These are phyloP conservation scores for Cranoglanis bouderius DNA, from an alignment of 2,113 vertebrate species.

Conservation along the genomic window DNA sequence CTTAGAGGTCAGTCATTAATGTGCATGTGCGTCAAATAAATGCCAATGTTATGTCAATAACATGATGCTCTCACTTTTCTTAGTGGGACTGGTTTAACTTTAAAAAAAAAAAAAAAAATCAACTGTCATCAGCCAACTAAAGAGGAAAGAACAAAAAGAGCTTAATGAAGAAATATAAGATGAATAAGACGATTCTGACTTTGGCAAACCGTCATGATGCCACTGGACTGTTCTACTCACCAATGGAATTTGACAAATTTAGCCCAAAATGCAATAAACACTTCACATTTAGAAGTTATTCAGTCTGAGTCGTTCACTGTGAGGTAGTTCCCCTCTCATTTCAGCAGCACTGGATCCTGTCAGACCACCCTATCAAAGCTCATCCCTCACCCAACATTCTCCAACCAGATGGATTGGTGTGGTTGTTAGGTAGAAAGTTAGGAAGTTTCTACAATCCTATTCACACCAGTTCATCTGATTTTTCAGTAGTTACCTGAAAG, in stretches of 20 bases:
- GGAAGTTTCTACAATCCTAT: not conserved
- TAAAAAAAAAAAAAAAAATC: not conserved
- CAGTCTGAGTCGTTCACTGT: conserved; percentile 5
- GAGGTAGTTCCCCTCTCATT: conserved; percentile 55
- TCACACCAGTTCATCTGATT: not conserved
- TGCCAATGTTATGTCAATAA: not conserved
- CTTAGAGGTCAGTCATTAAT: not conserved
- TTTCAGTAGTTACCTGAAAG: conserved; percentile 20
- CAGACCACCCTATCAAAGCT: not conserved
- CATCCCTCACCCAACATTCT: not conserved
- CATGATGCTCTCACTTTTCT: not conserved
- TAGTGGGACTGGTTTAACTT: not conserved
- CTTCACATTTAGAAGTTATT: conserved; percentile 20
- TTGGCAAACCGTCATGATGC: conserved; percentile 29
- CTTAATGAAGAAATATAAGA: not conserved
- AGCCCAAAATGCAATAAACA: conserved; percentile 1
- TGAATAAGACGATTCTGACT: conserved; percentile 2
- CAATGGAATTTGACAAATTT: conserved; percentile 24
- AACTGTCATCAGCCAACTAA: not conserved
- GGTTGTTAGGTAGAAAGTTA: not conserved
- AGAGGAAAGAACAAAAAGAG: not conserved
- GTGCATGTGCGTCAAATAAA: conserved; percentile 3
- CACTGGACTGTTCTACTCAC: not conserved
- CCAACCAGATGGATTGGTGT: not conserved
- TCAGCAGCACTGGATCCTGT: conserved; percentile 20